A percentile compares a stretch with the other conserved stretches of the same genome.
These are phyloP conservation scores for Oreocharis arfaki DNA, from an alignment of 2,113 vertebrate genomes.

Conservation along the genomic window DNA sequence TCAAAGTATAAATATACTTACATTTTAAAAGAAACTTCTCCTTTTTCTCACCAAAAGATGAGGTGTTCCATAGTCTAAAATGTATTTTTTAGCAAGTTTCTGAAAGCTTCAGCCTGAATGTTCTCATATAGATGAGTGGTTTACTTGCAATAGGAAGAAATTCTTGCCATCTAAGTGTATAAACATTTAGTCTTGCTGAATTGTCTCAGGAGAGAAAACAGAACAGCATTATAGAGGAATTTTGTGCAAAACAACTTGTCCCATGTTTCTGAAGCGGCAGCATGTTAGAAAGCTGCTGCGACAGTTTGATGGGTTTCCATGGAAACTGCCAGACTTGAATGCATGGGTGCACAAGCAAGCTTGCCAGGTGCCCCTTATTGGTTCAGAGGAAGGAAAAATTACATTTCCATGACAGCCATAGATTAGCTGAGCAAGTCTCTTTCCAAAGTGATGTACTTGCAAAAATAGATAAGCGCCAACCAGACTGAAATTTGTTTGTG, in stretches of 20 bases:
- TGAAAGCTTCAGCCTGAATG: background rate
- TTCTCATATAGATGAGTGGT: background rate
- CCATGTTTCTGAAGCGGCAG: slow-evolving; percentile 18
- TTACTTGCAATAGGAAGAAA: background rate
- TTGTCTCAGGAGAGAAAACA: slow-evolving; percentile 1
- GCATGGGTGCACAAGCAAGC: slow-evolving; percentile 59
- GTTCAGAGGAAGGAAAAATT: slow-evolving; percentile 63
- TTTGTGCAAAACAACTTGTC: slow-evolving; percentile 23
- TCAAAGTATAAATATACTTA: background rate
- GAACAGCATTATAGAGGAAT: background rate
- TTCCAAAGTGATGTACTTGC: slow-evolving; percentile 66
- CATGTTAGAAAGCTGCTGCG: slow-evolving; percentile 41
- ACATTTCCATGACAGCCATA: slow-evolving; percentile 70
- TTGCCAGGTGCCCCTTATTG: slow-evolving; percentile 65
- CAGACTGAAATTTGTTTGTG: slow-evolving; percentile 57
- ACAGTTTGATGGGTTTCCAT: slow-evolving; percentile 72
- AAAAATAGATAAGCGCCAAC: slow-evolving; percentile 57
- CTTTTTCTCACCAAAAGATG: background rate
- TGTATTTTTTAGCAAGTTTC: background rate
- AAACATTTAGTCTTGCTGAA: background rate
- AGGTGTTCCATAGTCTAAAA: background rate
- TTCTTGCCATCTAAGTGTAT: background rate
- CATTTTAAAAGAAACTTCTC: background rate
- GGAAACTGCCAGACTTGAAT: slow-evolving; percentile 69
- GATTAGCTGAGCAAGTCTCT: slow-evolving; percentile 73